Percentiles rank a stretch among this genome's conserved stretches.
Conservation (phyloP, 2,797 vertebrate genomes). For the Rhynchonycteris naso region DNA sequence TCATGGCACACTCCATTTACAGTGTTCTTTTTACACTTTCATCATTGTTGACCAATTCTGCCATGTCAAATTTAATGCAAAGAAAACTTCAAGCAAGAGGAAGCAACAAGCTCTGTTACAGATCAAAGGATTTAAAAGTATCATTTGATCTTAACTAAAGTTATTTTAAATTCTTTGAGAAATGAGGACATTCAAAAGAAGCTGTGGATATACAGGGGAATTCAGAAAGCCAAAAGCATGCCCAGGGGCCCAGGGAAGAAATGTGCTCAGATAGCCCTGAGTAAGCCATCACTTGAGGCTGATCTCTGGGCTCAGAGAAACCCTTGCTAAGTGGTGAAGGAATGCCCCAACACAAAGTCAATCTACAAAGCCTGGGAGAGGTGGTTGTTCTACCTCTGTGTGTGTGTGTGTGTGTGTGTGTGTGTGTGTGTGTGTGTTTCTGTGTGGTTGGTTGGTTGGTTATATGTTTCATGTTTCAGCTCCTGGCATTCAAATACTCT, state of each 20-base stretch:
- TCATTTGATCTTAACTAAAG: conserved; percentile 17
- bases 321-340: background rate
- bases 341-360: background rate
- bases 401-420: too few relatives aligned
- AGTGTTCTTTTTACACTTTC: background rate
- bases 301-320: background rate
- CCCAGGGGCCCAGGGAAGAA: background rate
- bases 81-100: background rate
- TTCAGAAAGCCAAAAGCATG: background rate
- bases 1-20: background rate
- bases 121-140: conserved; percentile 33
- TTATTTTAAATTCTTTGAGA: background rate
- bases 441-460: background rate
- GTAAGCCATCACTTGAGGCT: background rate
- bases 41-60: background rate
- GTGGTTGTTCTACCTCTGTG: background rate
- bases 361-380: background rate
- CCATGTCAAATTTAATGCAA: background rate
- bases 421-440: too few relatives aligned
- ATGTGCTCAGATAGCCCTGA: background rate
- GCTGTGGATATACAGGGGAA: background rate
- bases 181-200: background rate
- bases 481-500: background rate
- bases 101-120: background rate
- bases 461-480: conserved; percentile 7